Conservation (phyloP, 2,113 vertebrate genomes). For the Sisor rabdophorus region DNA sequence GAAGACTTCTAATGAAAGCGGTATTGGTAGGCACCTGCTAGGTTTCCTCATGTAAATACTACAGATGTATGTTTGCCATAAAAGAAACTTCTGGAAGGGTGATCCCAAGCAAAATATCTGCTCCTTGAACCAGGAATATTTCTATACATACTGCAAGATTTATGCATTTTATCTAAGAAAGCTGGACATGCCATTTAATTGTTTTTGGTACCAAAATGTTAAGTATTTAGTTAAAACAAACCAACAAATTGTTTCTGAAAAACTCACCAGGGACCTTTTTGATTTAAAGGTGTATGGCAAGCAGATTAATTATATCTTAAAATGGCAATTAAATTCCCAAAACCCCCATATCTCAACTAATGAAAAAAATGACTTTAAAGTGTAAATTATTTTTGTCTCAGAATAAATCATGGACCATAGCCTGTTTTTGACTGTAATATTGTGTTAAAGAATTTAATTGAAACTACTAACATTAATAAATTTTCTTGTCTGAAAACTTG, state of each 20-base stretch:
- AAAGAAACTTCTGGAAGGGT: conserved; percentile 16
- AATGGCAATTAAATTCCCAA: conserved; percentile 34
- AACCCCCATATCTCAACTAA: conserved; percentile 36
- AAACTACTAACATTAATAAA: conserved; percentile 72
- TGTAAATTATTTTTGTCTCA: conserved; percentile 66
- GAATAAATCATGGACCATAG: conserved; percentile 71
- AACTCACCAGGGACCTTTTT: not conserved
- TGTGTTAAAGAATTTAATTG: conserved; percentile 74
- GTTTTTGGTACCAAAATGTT: not conserved
- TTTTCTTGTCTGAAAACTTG: conserved; percentile 61
- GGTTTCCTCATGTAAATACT: conserved; percentile 21
- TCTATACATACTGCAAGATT: conserved; percentile 18
- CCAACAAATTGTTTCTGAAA: not conserved
- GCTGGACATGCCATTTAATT: not conserved
- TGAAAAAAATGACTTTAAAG: conserved; percentile 58
- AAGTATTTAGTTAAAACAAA: not conserved
- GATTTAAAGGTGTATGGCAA: not conserved
- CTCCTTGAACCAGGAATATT: conserved; percentile 8
- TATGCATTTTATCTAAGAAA: not conserved
- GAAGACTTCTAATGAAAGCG: conserved; percentile 51
- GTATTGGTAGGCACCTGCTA: conserved; percentile 47
- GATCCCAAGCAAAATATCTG: conserved; percentile 23
- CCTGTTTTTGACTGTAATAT: conserved; percentile 72
- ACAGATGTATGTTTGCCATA: not conserved
- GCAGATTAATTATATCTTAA: conserved; percentile 16